phyloP scores from a whole-genome alignment of 2,888 invertebrate genomes.

The Papilio elwesi region DNA sequence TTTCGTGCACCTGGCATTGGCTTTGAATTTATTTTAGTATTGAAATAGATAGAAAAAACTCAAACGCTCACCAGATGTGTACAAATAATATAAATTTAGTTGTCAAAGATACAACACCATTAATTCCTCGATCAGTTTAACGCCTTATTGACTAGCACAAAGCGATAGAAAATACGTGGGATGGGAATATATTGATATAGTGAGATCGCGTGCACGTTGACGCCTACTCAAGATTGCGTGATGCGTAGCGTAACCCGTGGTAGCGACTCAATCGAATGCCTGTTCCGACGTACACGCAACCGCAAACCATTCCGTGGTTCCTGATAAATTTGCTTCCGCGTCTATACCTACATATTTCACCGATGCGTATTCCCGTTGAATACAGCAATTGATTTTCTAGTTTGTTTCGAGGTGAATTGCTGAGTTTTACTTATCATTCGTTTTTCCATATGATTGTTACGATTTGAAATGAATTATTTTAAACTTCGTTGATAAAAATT shows the following conservation, averaged over 20 bases:
- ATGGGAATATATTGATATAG: slow-evolving; percentile 13
- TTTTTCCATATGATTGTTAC: slow-evolving; percentile 9
- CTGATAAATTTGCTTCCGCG: slow-evolving; percentile 66
- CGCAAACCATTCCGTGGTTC: slow-evolving; percentile 60
- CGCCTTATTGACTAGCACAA: slow-evolving; percentile 13
- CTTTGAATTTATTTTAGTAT: no score
- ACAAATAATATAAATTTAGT: slow-evolving; percentile 17
- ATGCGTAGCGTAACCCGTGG: slow-evolving; percentile 46
- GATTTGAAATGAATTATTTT: slow-evolving; percentile 16
- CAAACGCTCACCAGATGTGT: not conserved
- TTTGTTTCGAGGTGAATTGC: slow-evolving; percentile 39
- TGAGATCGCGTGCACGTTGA: slow-evolving; percentile 31
- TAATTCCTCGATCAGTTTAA: slow-evolving; percentile 22
- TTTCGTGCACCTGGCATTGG: not conserved
- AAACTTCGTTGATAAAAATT: not conserved
- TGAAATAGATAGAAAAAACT: no score
- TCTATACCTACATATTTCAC: slow-evolving; percentile 63
- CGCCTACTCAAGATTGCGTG: slow-evolving; percentile 39
- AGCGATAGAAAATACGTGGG: slow-evolving; percentile 23
- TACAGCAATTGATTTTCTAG: slow-evolving; percentile 48
- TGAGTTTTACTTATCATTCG: slow-evolving; percentile 34
- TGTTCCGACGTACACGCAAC: slow-evolving; percentile 58
- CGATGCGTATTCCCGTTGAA: slow-evolving; percentile 44
- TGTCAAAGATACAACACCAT: slow-evolving; percentile 10
- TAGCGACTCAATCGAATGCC: slow-evolving; percentile 57